phyloP scores from a whole-genome alignment of 2,888 invertebrate species.

The Melieria omissa region DNA sequence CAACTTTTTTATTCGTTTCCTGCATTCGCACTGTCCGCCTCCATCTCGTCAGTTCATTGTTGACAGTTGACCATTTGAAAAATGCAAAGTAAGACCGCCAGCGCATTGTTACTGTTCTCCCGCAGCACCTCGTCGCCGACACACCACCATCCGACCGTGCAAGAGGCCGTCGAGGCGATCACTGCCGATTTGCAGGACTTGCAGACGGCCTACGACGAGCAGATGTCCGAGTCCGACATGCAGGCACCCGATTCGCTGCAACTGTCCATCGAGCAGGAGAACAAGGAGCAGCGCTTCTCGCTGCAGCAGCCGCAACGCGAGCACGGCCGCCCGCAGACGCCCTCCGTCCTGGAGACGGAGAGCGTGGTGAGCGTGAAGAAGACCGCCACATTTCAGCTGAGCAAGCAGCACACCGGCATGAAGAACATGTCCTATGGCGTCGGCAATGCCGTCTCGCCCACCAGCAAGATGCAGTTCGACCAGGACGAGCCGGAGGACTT shows the following conservation, averaged over 20 bases:
- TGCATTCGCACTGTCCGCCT: too few species aligned
- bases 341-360: constrained; percentile 41
- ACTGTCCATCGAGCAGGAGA: background rate
- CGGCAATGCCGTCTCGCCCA: constrained; percentile 65
- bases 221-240: constrained; percentile 17
- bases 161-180: constrained; percentile 37
- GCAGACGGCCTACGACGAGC: constrained; percentile 40
- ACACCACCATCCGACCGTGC: too few species aligned
- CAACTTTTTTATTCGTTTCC: constrained; percentile 7
- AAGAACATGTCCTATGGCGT: constrained; percentile 66
- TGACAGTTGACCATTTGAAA: too few species aligned
- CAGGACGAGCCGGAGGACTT: constrained; percentile 63
- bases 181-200: constrained; percentile 46
- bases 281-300: background rate
- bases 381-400: constrained; percentile 58
- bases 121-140: too few species aligned
- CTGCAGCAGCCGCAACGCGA: background rate
- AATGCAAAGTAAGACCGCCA: too few species aligned
- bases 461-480: constrained; percentile 66
- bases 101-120: too few species aligned
- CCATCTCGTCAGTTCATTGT: too few species aligned
- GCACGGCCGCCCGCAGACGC: constrained; percentile 23
- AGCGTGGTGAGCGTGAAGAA: constrained; percentile 43
- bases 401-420: constrained; percentile 66
- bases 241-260: background rate